phyloP scores from a whole-genome alignment of 1,140 invertebrate species.

The Venturia canescens region DNA sequence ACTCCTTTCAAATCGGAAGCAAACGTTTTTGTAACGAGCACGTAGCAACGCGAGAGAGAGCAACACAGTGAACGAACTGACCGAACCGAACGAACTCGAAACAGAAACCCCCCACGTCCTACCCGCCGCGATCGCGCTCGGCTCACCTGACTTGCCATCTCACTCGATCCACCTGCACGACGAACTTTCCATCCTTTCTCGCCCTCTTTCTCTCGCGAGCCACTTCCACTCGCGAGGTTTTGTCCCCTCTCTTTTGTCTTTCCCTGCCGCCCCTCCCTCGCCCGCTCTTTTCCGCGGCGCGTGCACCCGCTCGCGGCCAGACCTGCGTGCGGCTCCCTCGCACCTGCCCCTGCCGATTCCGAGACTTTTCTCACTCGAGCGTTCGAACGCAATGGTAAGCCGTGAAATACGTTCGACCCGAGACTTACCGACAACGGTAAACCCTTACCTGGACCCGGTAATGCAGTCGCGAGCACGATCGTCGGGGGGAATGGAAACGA shows the following conservation, averaged over 20 bases:
- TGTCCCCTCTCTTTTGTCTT: no score
- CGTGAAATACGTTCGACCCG: background rate
- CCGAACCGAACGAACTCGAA: conserved; percentile 26
- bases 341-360: background rate
- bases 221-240: background rate
- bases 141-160: conserved; percentile 13
- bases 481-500: no score
- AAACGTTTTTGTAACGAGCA: background rate
- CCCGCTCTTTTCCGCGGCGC: background rate
- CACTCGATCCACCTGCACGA: conserved; percentile 8
- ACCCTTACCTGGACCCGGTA: background rate
- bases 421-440: background rate
- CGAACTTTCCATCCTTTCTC: background rate
- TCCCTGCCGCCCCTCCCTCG: no score
- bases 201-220: background rate
- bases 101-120: background rate
- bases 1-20: background rate
- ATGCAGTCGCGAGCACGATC: no score
- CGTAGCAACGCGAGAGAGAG: conserved; percentile 13
- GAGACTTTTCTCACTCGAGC: background rate
- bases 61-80: conserved; percentile 20
- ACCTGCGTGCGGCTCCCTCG: background rate
- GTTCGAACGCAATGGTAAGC: background rate
- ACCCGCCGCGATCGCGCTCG: background rate
- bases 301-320: background rate